These are phyloP conservation scores for Siphamia tubifer DNA, from an alignment of 2,113 vertebrate species.

Conservation along the genomic window DNA sequence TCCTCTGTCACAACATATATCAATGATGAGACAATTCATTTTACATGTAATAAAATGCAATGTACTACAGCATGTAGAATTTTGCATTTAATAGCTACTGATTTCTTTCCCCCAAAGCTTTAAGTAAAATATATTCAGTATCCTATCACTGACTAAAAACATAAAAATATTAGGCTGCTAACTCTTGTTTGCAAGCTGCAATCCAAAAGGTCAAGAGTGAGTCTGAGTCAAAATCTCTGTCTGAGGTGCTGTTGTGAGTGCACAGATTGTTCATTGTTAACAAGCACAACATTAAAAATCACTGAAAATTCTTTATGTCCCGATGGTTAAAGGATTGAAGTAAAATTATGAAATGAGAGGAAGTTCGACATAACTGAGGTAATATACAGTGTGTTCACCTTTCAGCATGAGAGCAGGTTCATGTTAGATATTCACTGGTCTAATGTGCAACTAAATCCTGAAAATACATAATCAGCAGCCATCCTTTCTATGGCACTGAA, in stretches of 20 bases:
- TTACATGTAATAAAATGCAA: too few species aligned
- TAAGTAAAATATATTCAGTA: neutral
- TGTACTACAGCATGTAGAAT: too few species aligned
- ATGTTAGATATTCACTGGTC: conserved; percentile 5
- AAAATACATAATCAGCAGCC: conserved; percentile 24
- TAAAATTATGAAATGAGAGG: neutral
- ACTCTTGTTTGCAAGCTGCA: conserved; percentile 12
- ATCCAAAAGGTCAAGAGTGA: neutral
- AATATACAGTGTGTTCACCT: conserved; percentile 12
- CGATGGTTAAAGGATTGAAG: neutral
- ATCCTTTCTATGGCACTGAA: conserved; percentile 26
- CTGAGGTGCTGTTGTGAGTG: neutral
- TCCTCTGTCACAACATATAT: conserved; percentile 9
- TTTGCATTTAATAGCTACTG: conserved; percentile 10
- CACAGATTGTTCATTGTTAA: neutral
- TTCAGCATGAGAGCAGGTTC: conserved; percentile 5
- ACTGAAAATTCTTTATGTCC: neutral
- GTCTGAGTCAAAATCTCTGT: neutral
- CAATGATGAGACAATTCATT: too few species aligned
- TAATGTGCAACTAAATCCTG: conserved; percentile 29
- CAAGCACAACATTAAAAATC: neutral
- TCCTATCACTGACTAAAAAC: neutral
- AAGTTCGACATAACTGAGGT: conserved; percentile 10
- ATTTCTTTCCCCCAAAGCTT: neutral
- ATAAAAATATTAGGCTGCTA: conserved; percentile 15